phyloP scores from a whole-genome alignment of 2,797 vertebrate species.

The Anguilla pacifica region DNA sequence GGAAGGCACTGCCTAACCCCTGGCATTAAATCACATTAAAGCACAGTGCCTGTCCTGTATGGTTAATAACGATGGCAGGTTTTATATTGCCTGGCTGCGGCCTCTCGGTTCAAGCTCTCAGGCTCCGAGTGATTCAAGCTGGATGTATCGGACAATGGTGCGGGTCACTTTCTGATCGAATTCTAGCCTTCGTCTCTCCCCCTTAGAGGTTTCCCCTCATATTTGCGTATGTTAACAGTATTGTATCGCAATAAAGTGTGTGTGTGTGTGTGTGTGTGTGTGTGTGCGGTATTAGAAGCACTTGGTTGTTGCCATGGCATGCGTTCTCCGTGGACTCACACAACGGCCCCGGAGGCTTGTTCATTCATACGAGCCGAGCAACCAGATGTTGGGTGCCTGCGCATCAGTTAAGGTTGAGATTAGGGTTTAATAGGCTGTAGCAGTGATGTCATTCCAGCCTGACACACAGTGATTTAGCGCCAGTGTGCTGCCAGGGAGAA shows the following conservation, averaged over 20 bases:
- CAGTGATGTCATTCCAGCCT: conserved; percentile 19
- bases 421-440: conserved; percentile 10
- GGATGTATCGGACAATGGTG: conserved; percentile 62
- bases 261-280: background rate
- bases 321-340: background rate
- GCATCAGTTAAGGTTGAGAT: conserved; percentile 8
- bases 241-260: conserved; percentile 43
- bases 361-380: background rate
- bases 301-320: conserved; percentile 28
- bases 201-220: conserved; percentile 25
- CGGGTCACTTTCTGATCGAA: conserved; percentile 61
- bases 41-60: conserved; percentile 49
- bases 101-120: conserved; percentile 57
- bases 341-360: background rate
- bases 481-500: background rate
- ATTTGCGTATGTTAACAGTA: conserved; percentile 58
- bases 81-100: background rate
- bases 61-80: background rate
- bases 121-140: conserved; percentile 51
- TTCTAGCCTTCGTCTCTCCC: conserved; percentile 55
- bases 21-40: conserved; percentile 62
- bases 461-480: background rate
- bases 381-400: background rate
- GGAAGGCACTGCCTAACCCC: conserved; percentile 60
- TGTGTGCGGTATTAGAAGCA: conserved; percentile 53